Conservation (phyloP, 2,888 invertebrate genomes). For the Melieria crassipennis region DNA sequence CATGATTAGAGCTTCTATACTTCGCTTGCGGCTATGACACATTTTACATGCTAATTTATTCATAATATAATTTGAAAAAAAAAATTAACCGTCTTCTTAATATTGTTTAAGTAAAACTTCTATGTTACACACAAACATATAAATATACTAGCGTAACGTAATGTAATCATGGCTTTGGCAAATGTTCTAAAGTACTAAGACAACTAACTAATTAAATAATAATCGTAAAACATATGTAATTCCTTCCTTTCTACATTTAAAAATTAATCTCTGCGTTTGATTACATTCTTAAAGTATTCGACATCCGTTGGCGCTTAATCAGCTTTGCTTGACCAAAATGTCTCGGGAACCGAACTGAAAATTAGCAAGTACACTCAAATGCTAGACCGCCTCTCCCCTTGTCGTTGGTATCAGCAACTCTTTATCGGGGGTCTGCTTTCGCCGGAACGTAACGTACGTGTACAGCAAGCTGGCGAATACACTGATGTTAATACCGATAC, state of each 20-base stretch:
- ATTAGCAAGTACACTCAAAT: constrained; percentile 5
- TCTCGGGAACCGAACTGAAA: too few species aligned
- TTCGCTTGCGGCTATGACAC: constrained; percentile 33
- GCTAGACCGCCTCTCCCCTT: constrained; percentile 55
- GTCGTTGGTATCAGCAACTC: constrained; percentile 55
- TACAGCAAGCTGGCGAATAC: constrained; percentile 86
- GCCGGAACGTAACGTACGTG: constrained; percentile 83
- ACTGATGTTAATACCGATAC: constrained; percentile 95
- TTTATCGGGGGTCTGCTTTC: constrained; percentile 64
- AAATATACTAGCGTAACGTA: neutral
- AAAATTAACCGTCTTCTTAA: neutral
- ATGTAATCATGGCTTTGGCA: constrained; percentile 50
- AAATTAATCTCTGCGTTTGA: too few species aligned
- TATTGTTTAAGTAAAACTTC: constrained; percentile 3
- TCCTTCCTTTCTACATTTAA: too few species aligned
- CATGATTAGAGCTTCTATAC: neutral
- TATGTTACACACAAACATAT: constrained; percentile 9
- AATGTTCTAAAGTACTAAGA: constrained; percentile 24
- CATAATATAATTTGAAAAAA: neutral
- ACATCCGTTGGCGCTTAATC: too few species aligned
- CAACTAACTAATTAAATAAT: too few species aligned
- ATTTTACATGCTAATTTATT: constrained; percentile 18
- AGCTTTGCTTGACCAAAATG: too few species aligned
- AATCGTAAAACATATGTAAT: too few species aligned
- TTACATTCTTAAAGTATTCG: too few species aligned